Base-by-base conservation (phyloP, 2,113 vertebrate genomes). In the Equus przewalskii region DNA sequence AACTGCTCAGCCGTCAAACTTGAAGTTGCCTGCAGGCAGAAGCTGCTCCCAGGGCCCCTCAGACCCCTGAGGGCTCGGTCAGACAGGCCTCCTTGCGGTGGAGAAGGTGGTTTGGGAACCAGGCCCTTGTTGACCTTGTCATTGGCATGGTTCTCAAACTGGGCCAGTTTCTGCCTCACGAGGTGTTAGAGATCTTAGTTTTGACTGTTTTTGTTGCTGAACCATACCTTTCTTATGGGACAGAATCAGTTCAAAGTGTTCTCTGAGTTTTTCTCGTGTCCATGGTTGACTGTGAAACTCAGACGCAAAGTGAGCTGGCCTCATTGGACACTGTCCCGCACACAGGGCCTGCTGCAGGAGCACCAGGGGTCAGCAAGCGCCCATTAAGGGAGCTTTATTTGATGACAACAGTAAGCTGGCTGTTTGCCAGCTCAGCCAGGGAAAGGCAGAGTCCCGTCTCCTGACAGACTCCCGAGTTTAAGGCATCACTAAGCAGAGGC, bases 261-360 rank as follows among this genome's bases (percentile, higher is more conserved):
- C 70, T 84, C 15, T 3, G 6, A 30, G 65, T 76, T 46, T 76
- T 21, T 51, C 13, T 3, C 1, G 0, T 49, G 46, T n/a, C 67
- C 11, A 1, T 5, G 26, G 19, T n/a, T 49, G 70, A 36, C 46
- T 67, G 4, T n/a, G 69, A 56, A 21, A 49, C 76, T 65, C 30
- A 26, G 46, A 19, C 16, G 6, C 0, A 2, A 3, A 58, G 41
- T 0, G 4, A 21, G 73, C 72, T 49, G 36, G 69, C 49, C 14
- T n/a, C 10, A n/a, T 4, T 6, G 1, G 14, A 8, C 5, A 2
- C 22, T n/a, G 64, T 14, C 7, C 30, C 0, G 1, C 72, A 4
- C 8, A 0, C 30, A 13, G 49, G 58, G 54, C n/a, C 54, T 0
- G 22, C 72, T 7, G 22, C 5, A 41, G 33, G 10, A 15, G 19